These are phyloP conservation scores for Dione vanillae DNA, from an alignment of 2,888 invertebrate genomes.

Conservation along the genomic window DNA sequence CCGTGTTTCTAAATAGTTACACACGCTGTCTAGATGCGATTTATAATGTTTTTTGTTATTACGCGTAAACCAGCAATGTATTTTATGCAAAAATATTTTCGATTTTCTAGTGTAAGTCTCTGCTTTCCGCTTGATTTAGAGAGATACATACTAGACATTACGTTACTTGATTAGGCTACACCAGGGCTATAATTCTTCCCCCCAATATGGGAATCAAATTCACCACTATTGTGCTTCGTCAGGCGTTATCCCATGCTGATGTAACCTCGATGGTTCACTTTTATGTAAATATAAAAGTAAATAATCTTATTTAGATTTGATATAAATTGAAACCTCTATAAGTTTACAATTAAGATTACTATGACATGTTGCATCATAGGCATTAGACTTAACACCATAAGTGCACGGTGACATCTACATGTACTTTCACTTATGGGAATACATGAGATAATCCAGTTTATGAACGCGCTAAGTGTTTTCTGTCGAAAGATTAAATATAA, in stretches of 20 bases:
- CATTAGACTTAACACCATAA: conserved; percentile 24
- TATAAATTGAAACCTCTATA: not conserved
- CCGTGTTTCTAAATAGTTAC: conserved; percentile 19
- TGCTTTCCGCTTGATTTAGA: too few species aligned
- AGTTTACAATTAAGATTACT: conserved; percentile 8
- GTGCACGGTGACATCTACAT: conserved; percentile 47
- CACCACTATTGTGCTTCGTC: not conserved
- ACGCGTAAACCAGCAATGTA: not conserved
- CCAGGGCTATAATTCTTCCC: too few species aligned
- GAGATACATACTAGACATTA: not conserved
- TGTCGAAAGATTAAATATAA: conserved; percentile 49
- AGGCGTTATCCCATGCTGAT: not conserved
- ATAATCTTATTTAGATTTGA: not conserved
- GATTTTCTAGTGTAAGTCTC: not conserved
- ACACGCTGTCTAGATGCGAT: conserved; percentile 9
- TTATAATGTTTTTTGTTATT: conserved; percentile 17
- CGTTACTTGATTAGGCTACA: too few species aligned
- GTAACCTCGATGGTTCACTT: too few species aligned
- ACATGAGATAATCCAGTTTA: conserved; percentile 40
- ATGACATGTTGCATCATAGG: conserved; percentile 44
- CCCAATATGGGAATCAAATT: not conserved
- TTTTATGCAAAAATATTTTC: too few species aligned
- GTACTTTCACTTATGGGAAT: conserved; percentile 37
- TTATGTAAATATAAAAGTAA: too few species aligned
- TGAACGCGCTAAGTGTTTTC: conserved; percentile 60